A percentile compares a stretch with the other conserved stretches of the same genome.
These are phyloP conservation scores for Danio albolineatus DNA, from an alignment of 2,797 vertebrate species.

Conservation along the genomic window DNA sequence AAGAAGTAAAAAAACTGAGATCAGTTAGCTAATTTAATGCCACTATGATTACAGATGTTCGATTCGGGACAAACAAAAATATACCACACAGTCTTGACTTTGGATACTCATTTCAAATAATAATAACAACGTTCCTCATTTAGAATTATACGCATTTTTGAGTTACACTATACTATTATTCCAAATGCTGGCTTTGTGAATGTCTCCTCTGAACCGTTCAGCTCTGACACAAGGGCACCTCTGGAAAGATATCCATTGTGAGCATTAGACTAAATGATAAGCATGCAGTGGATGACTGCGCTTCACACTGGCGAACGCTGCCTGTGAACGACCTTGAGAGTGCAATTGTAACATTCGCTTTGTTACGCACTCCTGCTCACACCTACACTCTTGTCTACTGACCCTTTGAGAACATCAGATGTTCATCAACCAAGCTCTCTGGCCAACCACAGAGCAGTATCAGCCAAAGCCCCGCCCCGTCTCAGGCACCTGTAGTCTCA, in stretches of 20 bases:
- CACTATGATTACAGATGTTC: too few relatives aligned
- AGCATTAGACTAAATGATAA: slow-evolving; percentile 19
- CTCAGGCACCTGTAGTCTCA: neutral
- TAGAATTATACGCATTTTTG: neutral
- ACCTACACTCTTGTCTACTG: slow-evolving; percentile 2
- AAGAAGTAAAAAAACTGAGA: neutral
- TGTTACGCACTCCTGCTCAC: neutral
- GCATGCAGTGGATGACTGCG: slow-evolving; percentile 5
- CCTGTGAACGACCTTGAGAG: slow-evolving; percentile 15
- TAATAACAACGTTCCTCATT: neutral
- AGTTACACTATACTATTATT: neutral
- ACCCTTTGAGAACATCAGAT: slow-evolving; percentile 5
- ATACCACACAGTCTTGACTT: too few relatives aligned
- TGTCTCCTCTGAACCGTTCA: slow-evolving; percentile 52
- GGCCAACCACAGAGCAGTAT: slow-evolving; percentile 19
- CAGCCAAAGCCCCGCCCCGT: slow-evolving; percentile 1
- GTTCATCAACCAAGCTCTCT: neutral
- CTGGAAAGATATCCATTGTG: slow-evolving; percentile 14
- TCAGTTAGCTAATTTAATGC: too few relatives aligned
- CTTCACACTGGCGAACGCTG: neutral
- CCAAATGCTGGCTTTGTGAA: neutral
- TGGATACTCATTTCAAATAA: too few relatives aligned
- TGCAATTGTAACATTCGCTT: neutral
- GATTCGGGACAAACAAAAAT: too few relatives aligned
- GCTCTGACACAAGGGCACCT: slow-evolving; percentile 13